Percentiles rank a stretch among this genome's conserved stretches.
Conservation (phyloP, 1,140 invertebrate species). For the Schlechtendalia chinensis region DNA sequence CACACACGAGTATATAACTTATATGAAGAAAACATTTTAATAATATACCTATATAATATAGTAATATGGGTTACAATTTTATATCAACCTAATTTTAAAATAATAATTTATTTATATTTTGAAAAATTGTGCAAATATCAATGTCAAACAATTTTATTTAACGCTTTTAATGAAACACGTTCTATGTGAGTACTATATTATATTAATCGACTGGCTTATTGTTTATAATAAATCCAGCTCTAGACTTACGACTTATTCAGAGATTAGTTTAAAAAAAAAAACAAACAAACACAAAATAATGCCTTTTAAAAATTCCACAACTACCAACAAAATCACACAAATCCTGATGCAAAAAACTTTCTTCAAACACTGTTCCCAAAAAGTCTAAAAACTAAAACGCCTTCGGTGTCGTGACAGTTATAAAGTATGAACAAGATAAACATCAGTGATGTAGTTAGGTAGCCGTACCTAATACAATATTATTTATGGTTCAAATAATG, state of each 20-base stretch:
- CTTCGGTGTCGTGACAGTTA: slow-evolving; percentile 6
- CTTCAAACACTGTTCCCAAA: neutral
- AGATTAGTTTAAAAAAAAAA: neutral
- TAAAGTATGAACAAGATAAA: slow-evolving; percentile 29
- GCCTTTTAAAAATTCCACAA: neutral
- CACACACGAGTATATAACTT: too few species aligned
- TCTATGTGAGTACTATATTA: too few species aligned
- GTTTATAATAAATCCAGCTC: neutral
- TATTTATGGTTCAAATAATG: slow-evolving; percentile 28
- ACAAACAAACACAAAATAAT: neutral
- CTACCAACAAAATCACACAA: neutral
- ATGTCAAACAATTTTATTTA: too few species aligned
- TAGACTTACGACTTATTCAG: neutral
- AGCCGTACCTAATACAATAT: neutral
- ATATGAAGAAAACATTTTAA: too few species aligned
- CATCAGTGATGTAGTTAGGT: slow-evolving; percentile 3
- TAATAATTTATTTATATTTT: too few species aligned
- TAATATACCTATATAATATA: too few species aligned
- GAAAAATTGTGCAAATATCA: too few species aligned
- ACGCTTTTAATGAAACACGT: too few species aligned
- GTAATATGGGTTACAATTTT: too few species aligned
- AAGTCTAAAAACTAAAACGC: slow-evolving; percentile 29
- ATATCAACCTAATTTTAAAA: too few species aligned
- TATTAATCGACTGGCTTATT: too few species aligned
- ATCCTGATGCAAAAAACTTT: slow-evolving; percentile 15